Percentiles rank a stretch among this genome's conserved stretches.
phyloP scores from a whole-genome alignment of 2,113 vertebrate genomes.

The Pluvianellus socialis region DNA sequence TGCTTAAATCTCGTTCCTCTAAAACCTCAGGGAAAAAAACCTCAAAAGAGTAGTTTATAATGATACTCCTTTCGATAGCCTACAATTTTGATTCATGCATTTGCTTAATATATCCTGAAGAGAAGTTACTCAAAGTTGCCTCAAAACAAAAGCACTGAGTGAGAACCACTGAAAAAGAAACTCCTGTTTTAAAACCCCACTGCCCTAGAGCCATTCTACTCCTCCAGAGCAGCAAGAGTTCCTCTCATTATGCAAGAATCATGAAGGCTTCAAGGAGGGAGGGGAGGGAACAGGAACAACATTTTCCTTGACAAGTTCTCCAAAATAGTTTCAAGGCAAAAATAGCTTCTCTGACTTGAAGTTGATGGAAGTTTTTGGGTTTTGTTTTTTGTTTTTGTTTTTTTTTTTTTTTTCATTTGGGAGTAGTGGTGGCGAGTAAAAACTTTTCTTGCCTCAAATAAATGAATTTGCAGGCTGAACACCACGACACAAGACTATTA shows the following conservation, averaged over 20 bases:
- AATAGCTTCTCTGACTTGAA: background rate
- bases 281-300: background rate
- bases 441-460: background rate
- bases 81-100: background rate
- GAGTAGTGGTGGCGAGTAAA: background rate
- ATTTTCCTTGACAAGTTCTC: background rate
- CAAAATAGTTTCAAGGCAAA: background rate
- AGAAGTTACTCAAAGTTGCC: background rate
- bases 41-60: background rate
- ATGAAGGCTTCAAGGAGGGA: background rate
- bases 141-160: background rate
- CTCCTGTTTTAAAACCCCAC: background rate
- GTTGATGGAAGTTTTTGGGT: background rate
- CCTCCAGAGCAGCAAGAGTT: background rate
- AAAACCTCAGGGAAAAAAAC: background rate
- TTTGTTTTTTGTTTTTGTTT: background rate
- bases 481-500: background rate
- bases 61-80: background rate
- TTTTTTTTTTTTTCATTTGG: background rate
- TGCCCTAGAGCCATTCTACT: background rate
- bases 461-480: background rate
- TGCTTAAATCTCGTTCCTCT: background rate
- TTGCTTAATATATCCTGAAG: background rate
- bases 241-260: background rate
- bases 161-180: background rate